Conservation (phyloP, 1,140 invertebrate species). For the Rhyzopertha dominica region DNA sequence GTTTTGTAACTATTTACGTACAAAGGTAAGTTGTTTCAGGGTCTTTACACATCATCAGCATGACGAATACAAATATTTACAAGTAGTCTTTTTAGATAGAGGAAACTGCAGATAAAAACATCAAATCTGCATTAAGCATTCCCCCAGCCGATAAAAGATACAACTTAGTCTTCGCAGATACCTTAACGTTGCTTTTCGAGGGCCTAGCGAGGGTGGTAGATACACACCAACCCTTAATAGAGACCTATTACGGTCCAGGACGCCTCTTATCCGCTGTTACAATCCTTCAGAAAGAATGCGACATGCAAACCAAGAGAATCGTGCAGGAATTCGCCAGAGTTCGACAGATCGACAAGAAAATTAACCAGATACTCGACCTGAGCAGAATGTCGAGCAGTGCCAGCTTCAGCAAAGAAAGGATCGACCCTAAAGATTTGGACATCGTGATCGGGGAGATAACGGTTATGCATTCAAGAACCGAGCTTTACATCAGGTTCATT, state of each 20-base stretch:
- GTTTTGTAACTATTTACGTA: constrained; percentile 87
- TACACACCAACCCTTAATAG: constrained; percentile 87
- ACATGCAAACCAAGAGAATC: constrained; percentile 65
- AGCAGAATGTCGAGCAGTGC: constrained; percentile 44
- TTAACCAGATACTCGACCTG: constrained; percentile 58
- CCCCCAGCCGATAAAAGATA: constrained; percentile 65
- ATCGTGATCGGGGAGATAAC: constrained; percentile 85
- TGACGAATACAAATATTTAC: constrained; percentile 1
- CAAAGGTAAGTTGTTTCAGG: constrained; percentile 55
- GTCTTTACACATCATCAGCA: background rate
- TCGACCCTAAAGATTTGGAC: constrained; percentile 85
- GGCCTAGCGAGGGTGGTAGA: constrained; percentile 83
- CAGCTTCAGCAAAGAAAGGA: constrained; percentile 51
- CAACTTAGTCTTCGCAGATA: constrained; percentile 76
- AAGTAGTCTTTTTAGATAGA: constrained; percentile 51
- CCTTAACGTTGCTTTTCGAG: constrained; percentile 81
- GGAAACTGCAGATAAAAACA: constrained; percentile 68
- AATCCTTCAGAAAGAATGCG: constrained; percentile 82
- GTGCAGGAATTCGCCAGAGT: constrained; percentile 73
- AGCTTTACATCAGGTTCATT: constrained; percentile 89
- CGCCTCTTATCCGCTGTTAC: constrained; percentile 65
- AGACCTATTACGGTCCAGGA: constrained; percentile 89
- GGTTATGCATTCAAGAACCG: constrained; percentile 82
- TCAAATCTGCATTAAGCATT: constrained; percentile 58
- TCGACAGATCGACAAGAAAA: constrained; percentile 63